Conservation (phyloP, 2,888 invertebrate species). For the Xestia ashworthii region DNA sequence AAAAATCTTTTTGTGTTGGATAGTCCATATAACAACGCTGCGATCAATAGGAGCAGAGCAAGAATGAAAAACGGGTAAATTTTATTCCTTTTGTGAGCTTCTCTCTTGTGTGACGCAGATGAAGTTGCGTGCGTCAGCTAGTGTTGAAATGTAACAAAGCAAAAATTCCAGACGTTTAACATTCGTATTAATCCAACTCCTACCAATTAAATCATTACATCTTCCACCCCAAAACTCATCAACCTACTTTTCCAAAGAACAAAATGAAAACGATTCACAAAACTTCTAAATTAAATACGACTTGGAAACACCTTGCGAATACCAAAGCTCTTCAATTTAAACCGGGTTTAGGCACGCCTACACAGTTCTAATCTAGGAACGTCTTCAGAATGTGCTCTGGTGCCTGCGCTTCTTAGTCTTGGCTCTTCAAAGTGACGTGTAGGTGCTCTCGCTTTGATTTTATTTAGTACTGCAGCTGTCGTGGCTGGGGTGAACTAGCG, state of each 20-base stretch:
- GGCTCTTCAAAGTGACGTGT: constrained; percentile 63
- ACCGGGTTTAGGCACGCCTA: constrained; percentile 64
- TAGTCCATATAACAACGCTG: too few relatives aligned
- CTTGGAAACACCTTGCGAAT: constrained; percentile 49
- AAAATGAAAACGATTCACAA: constrained; percentile 50
- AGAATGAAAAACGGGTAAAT: too few relatives aligned
- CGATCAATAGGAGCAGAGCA: too few relatives aligned
- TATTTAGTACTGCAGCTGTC: constrained; percentile 60
- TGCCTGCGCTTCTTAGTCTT: constrained; percentile 56
- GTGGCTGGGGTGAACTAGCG: constrained; percentile 35
- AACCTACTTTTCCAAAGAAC: constrained; percentile 42
- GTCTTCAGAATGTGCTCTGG: constrained; percentile 50
- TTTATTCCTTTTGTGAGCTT: too few relatives aligned
- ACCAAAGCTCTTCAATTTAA: constrained; percentile 66
- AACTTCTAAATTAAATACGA: constrained; percentile 66
- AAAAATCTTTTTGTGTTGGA: too few relatives aligned
- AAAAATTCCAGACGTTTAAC: background rate
- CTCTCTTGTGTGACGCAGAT: too few relatives aligned
- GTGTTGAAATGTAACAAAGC: background rate
- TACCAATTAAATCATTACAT: constrained; percentile 14
- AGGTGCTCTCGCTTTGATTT: constrained; percentile 68
- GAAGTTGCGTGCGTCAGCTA: too few relatives aligned
- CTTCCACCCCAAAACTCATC: constrained; percentile 11
- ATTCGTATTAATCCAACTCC: background rate
- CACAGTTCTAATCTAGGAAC: constrained; percentile 67